Base-by-base conservation (phyloP, 2,888 invertebrate species). In the Pammene aurita region DNA sequence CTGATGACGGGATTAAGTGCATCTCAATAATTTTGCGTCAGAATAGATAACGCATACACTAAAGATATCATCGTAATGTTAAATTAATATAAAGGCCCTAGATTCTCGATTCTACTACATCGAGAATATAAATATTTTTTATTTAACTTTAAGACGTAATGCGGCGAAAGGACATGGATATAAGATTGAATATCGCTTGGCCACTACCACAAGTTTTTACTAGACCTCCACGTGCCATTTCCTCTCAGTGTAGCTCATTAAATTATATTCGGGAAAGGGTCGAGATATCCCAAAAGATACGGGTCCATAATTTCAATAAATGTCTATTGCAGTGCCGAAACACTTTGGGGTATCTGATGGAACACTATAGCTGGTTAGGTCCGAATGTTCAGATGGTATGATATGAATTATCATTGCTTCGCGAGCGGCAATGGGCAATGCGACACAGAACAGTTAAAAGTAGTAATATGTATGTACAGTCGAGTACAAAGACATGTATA, bases 271-370 rank as follows among this genome's bases (percentile, higher is more conserved):
- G 75, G 35, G 66, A 73, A 77, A 81, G 78, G 81, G 81, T 79
- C 74, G 42, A 84, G 87, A 85, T 88, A 80, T 72, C 72, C 78
- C 77, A 66, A 71, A 64, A 74, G 88, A 87, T 88, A 88, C 73
- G 79, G 73, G 74, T 76, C 75, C 76, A 81, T 87, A 82, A 87
- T 85, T 87, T 85, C 83, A 84, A 88, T 88, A 85, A 86, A 85
- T 77, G 85, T 84, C 86, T 74, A 79, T 79, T 79, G 79, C 83
- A 83, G 70, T 77, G 76, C 62, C 72, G 55, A 52, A 68, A 68
- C 63, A 64, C 68, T 55, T n/a, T 11, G 18, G 38, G 54, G 14
- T 13, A 69, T 69, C 64, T 41, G 69, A 69, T 69, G 57, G 14
- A 42, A 7, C 34, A 18, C 55, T 67, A 41, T n/a, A 42, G 63